Base-by-base conservation (phyloP, 1,140 invertebrate species). In the Thaumetopoea pityocampa region DNA sequence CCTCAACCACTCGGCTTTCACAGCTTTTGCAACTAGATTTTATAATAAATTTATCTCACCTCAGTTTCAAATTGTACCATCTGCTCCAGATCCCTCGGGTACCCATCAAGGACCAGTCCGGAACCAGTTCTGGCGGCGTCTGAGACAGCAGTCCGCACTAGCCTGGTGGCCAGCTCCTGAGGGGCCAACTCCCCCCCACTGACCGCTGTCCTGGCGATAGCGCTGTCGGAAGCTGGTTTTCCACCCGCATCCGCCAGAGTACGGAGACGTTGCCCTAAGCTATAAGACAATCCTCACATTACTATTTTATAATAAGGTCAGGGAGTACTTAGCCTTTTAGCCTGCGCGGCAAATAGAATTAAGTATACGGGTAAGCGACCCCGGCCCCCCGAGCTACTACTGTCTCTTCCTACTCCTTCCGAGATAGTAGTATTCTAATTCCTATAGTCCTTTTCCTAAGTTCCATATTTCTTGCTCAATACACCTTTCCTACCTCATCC, bases 61-160 rank as follows among this genome's bases (percentile, higher is more conserved):
- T 94, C 92, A 23, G 87, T 90, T 77, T 98, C 92, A 77, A 97
- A 97, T 55, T 91, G 88, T 23, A 90, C 88, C 43, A 94, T 91
- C 85, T 98, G 96, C 29, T 91, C 90, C 51, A 96, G 84, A 60
- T 97, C 94, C 30, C 95, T 86, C 0, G 96, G 96, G 81, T 93
- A 98, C 1, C 96, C 96, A 71, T 97, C 96, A 16, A 98, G 89
- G 30, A 98, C 88, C 40, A 97, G 91, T 6, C 95, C 95, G 3
- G 63, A 48, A 0, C 73, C 74, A 9, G 30, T 67, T 0, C 69
- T 41, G 0, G 64, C 57, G 1, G 76, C 79, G 1, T 78, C 73
- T 0, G 69, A 82, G 43, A 91, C 87, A 0, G 86, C 70, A 0
- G 72, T 58, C n/a, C 91, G 88, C 0, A 94, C 83, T 1, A 93